Evolutionary conservation across 1,140 invertebrate genomes (phyloP).

Genomic region (Nixonia krombeini): DNA sequence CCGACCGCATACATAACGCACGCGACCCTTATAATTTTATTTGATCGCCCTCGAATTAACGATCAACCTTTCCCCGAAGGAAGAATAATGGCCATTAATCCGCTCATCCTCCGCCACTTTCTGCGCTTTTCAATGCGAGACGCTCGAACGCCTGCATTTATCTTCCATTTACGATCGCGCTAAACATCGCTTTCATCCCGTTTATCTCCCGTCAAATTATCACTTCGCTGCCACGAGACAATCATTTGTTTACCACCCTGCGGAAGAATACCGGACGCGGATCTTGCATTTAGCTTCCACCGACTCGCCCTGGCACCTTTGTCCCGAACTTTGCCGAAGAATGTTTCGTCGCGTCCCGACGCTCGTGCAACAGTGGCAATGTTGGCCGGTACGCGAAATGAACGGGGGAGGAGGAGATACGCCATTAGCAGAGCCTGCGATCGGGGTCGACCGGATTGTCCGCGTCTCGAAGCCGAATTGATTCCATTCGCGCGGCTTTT

Average conservation of each 20-base stretch:
- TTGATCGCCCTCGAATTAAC: constrained; percentile 51
- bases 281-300: too few relatives aligned
- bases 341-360: too few relatives aligned
- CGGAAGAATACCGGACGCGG: constrained; percentile 7
- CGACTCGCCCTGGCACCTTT: too few relatives aligned
- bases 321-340: too few relatives aligned
- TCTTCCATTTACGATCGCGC: constrained; percentile 27
- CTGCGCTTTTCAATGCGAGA: constrained; percentile 34
- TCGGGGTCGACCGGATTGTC: constrained; percentile 8
- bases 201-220: constrained; percentile 21
- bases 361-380: constrained; percentile 3
- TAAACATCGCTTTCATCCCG: constrained; percentile 29
- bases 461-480: constrained; percentile 8
- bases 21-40: constrained; percentile 50
- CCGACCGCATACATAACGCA: constrained; percentile 40
- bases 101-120: constrained; percentile 26
- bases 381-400: too few relatives aligned
- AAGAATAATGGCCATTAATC: constrained; percentile 46
- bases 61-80: constrained; percentile 41
- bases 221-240: neutral
- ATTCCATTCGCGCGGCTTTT: neutral
- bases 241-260: neutral
- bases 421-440: constrained; percentile 12
- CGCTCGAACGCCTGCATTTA: constrained; percentile 24
- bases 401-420: too few relatives aligned